These are phyloP conservation scores for Bombus picipes DNA, from an alignment of 1,140 invertebrate species.

Conservation along the genomic window DNA sequence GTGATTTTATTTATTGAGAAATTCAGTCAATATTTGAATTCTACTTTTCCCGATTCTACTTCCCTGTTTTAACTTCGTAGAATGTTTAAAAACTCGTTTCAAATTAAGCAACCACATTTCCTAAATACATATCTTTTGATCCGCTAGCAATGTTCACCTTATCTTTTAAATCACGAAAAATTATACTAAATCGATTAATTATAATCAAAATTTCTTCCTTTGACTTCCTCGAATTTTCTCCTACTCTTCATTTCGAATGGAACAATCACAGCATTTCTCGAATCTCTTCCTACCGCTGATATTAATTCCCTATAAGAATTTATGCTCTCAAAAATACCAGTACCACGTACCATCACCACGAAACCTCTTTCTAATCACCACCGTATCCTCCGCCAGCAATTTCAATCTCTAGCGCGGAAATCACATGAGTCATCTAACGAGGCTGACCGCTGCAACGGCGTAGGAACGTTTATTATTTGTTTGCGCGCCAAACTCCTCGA, in stretches of 20 bases:
- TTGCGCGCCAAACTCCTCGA: constrained; percentile 39
- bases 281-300: background rate
- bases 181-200: background rate
- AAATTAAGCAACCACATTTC: background rate
- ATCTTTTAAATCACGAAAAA: background rate
- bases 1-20: background rate
- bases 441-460: constrained; percentile 8
- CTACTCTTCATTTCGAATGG: too few relatives aligned
- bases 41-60: background rate
- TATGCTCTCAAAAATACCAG: background rate
- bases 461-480: constrained; percentile 66
- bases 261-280: too few relatives aligned
- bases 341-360: background rate
- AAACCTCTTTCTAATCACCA: background rate
- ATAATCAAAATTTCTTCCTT: background rate
- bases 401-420: constrained; percentile 35
- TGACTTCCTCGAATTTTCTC: background rate
- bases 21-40: background rate
- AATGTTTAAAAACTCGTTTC: background rate
- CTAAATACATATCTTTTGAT: background rate
- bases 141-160: background rate
- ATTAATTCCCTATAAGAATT: background rate
- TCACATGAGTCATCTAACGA: constrained; percentile 47
- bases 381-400: background rate
- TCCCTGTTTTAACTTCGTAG: background rate